Evolutionary conservation across 1,140 invertebrate species (phyloP).

Genomic region (Marisa cornuarietis): DNA sequence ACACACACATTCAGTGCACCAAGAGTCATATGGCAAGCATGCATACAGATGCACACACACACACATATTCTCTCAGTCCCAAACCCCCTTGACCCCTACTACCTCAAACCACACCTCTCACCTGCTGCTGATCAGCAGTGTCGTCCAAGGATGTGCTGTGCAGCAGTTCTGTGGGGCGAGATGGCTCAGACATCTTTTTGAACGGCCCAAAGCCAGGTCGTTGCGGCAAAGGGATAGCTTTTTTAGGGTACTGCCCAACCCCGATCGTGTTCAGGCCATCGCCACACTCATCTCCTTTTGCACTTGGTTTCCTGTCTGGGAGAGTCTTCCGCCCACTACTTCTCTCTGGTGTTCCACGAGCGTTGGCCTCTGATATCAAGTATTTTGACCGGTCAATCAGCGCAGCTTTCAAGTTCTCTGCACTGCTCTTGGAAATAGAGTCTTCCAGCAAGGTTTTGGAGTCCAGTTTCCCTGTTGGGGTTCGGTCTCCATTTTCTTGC

Average conservation of each 20-base stretch:
- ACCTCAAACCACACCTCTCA: neutral
- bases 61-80: too few species aligned
- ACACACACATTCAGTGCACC: too few species aligned
- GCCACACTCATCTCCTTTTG: conserved; percentile 20
- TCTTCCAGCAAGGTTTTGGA: conserved; percentile 35
- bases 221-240: conserved; percentile 54
- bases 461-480: conserved; percentile 22
- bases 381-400: conserved; percentile 61
- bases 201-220: conserved; percentile 39
- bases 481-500: conserved; percentile 25
- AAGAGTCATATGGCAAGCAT: too few species aligned
- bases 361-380: conserved; percentile 52
- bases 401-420: conserved; percentile 54
- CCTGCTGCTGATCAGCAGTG: conserved; percentile 5
- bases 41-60: too few species aligned
- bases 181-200: conserved; percentile 42
- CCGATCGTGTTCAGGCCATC: conserved; percentile 37
- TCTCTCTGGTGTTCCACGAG: conserved; percentile 33
- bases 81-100: too few species aligned
- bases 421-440: conserved; percentile 45
- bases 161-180: conserved; percentile 13
- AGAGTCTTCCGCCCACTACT: conserved; percentile 46
- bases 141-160: conserved; percentile 28
- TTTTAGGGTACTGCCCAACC: conserved; percentile 53
- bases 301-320: conserved; percentile 9